These are phyloP conservation scores for Xenentodon cancila DNA, from an alignment of 2,797 vertebrate genomes.

Conservation along the genomic window DNA sequence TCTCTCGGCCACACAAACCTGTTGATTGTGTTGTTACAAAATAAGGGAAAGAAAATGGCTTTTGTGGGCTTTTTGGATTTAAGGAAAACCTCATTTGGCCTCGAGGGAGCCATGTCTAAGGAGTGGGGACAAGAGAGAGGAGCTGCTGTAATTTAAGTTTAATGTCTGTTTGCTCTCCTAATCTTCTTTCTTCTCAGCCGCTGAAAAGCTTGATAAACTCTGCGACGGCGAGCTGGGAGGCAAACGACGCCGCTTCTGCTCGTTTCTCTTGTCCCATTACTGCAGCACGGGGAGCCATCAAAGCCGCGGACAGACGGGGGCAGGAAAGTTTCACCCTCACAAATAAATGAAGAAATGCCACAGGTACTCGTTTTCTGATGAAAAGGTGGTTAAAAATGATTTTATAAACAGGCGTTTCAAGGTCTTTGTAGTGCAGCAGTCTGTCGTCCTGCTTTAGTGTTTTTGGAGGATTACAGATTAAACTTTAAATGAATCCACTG, in stretches of 20 bases:
- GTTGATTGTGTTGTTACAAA: constrained; percentile 48
- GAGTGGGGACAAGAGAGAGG: constrained; percentile 45
- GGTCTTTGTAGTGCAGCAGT: too few relatives aligned
- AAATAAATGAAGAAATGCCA: constrained; percentile 53
- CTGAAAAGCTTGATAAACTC: constrained; percentile 62
- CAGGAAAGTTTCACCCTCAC: constrained; percentile 38
- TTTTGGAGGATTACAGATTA: too few relatives aligned
- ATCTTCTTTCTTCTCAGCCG: constrained; percentile 53
- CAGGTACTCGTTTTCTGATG: too few relatives aligned
- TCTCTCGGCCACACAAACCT: constrained; percentile 60
- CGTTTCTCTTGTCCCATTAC: constrained; percentile 54
- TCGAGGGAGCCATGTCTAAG: constrained; percentile 43
- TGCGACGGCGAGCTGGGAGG: constrained; percentile 43
- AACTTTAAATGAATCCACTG: too few relatives aligned
- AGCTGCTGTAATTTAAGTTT: constrained; percentile 68
- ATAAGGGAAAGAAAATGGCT: constrained; percentile 49
- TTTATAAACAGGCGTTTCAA: neutral
- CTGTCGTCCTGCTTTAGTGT: too few relatives aligned
- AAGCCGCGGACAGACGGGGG: constrained; percentile 46
- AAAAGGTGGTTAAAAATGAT: neutral
- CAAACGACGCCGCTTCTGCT: constrained; percentile 31
- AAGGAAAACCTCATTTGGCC: constrained; percentile 57
- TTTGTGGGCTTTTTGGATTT: constrained; percentile 62
- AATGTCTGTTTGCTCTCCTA: constrained; percentile 63
- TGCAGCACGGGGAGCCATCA: constrained; percentile 37